Conservation (phyloP, 2,888 invertebrate genomes). For the Pomacea canaliculata region DNA sequence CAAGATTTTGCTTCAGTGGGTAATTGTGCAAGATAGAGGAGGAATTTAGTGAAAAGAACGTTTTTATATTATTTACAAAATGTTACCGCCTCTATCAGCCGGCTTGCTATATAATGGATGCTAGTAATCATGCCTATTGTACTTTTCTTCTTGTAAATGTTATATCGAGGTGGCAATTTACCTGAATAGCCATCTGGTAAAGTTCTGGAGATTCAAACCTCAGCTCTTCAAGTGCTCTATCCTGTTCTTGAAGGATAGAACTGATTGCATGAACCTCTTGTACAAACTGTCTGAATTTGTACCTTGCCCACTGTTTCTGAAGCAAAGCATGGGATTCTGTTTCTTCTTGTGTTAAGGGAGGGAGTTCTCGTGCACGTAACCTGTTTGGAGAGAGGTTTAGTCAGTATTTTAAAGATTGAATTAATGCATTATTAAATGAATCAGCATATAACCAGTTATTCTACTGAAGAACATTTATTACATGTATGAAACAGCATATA, state of each 20-base stretch:
- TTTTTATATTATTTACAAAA: no score
- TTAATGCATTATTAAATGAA: neutral
- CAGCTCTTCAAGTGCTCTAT: slow-evolving; percentile 83
- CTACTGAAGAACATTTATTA: no score
- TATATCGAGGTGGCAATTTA: slow-evolving; percentile 61
- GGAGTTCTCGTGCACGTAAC: slow-evolving; percentile 52
- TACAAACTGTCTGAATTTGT: slow-evolving; percentile 77
- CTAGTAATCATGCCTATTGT: no score
- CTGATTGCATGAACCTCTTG: slow-evolving; percentile 79
- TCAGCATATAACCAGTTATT: no score
- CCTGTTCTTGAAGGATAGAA: slow-evolving; percentile 76
- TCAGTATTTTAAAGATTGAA: neutral
- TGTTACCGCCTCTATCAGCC: no score
- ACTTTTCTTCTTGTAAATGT: no score
- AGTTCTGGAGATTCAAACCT: slow-evolving; percentile 86
- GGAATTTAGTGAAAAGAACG: no score
- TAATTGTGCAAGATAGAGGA: no score
- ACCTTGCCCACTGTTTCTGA: slow-evolving; percentile 82
- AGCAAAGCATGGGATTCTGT: slow-evolving; percentile 78
- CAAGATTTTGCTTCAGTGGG: no score
- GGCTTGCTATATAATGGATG: no score
- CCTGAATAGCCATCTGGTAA: slow-evolving; percentile 88
- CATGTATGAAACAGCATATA: no score
- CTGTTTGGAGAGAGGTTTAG: slow-evolving; percentile 45
- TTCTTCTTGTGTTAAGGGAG: slow-evolving; percentile 72